Evolutionary conservation across 2,888 invertebrate genomes (phyloP).

Genomic region (Craniophora ligustri): DNA sequence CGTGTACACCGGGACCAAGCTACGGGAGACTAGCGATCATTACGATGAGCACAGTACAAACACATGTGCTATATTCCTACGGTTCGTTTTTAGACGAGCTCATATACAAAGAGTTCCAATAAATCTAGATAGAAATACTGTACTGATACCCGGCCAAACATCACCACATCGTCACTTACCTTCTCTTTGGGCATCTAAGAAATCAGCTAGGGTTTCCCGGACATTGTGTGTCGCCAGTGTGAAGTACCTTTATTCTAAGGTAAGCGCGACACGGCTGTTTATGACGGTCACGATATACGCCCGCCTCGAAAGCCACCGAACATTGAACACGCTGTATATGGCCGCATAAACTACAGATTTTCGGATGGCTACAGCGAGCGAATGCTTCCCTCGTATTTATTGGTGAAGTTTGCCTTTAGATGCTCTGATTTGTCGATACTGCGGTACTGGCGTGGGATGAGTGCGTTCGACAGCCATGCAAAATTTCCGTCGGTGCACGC

Average conservation of each 20-base stretch:
- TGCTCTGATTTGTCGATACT: not conserved
- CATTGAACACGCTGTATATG: constrained; percentile 25
- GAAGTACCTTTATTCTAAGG: constrained; percentile 22
- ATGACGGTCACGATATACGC: constrained; percentile 35
- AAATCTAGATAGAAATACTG: not conserved
- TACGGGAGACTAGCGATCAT: not conserved
- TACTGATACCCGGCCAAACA: not conserved
- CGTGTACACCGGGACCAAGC: not conserved
- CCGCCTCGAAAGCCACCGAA: constrained; percentile 10
- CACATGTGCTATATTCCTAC: too few relatives aligned
- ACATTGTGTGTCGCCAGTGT: too few relatives aligned
- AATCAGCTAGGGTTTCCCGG: too few relatives aligned
- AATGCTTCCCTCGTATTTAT: constrained; percentile 30
- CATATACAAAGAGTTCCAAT: too few relatives aligned
- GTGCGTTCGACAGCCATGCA: not conserved
- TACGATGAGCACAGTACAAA: not conserved
- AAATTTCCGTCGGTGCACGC: too few relatives aligned
- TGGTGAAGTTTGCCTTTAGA: constrained; percentile 11
- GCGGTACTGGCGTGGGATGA: constrained; percentile 4
- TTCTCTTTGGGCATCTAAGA: too few relatives aligned
- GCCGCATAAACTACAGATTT: constrained; percentile 40
- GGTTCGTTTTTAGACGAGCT: too few relatives aligned
- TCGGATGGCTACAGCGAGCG: constrained; percentile 28
- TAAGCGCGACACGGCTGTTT: constrained; percentile 34
- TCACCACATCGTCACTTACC: too few relatives aligned